These are phyloP conservation scores for Drosophila teissieri DNA, from an alignment of 1,140 invertebrate species.

Conservation along the genomic window DNA sequence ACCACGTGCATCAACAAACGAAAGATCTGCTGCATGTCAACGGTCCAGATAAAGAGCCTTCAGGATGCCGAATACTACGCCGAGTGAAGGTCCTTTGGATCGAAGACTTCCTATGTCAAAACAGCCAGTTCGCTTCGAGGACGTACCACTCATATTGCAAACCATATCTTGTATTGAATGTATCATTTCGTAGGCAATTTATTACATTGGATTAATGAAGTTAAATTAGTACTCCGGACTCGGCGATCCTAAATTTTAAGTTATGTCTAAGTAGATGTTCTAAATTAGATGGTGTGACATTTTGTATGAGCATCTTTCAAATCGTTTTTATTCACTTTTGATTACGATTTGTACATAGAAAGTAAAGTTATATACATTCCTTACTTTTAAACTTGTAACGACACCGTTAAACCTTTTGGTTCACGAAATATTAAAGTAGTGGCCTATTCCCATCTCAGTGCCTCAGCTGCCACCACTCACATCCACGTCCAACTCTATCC, in stretches of 20 bases:
- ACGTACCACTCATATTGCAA: not conserved
- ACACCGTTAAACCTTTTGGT: too few species aligned
- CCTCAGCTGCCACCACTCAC: not conserved
- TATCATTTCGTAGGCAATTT: slow-evolving; percentile 2
- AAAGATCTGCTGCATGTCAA: slow-evolving; percentile 42
- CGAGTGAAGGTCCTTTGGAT: not conserved
- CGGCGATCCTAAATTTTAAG: not conserved
- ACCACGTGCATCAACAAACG: slow-evolving; percentile 38
- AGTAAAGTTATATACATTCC: too few species aligned
- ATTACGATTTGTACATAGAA: not conserved
- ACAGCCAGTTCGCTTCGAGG: not conserved
- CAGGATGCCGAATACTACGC: not conserved
- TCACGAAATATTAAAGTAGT: too few species aligned
- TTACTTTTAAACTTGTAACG: too few species aligned
- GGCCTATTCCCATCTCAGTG: slow-evolving; percentile 8
- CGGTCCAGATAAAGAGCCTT: not conserved
- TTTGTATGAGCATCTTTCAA: not conserved
- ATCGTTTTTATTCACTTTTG: not conserved
- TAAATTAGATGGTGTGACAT: slow-evolving; percentile 5
- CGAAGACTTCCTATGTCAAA: not conserved
- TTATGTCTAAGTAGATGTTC: not conserved
- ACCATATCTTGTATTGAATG: not conserved
- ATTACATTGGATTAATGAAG: not conserved
- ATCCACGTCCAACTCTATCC: slow-evolving; percentile 21
- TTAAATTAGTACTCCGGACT: not conserved